Percentiles rank a stretch among this genome's conserved stretches.
Evolutionary conservation across 64 coral and sea anemone species (phyloP).

Genomic region (Acropora tenuis): DNA sequence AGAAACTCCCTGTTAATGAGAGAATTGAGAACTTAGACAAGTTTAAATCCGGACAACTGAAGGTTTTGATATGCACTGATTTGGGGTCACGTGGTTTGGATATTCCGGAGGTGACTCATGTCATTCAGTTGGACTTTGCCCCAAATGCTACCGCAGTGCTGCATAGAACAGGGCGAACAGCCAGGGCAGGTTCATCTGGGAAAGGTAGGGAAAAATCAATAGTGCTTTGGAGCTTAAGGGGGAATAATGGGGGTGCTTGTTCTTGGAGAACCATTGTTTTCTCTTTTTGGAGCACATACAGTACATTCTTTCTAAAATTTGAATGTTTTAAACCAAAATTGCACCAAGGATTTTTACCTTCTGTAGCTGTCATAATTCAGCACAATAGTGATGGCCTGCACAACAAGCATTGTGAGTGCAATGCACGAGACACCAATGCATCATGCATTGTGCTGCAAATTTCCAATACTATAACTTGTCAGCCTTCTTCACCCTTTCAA

Average conservation of each 20-base stretch:
- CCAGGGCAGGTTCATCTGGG: constrained; percentile 79
- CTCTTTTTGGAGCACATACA: too few species aligned
- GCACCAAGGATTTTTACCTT: too few species aligned
- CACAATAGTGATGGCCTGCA: too few species aligned
- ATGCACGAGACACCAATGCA: too few species aligned
- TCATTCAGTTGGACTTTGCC: constrained; percentile 97
- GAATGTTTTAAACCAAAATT: too few species aligned
- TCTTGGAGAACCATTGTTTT: not conserved
- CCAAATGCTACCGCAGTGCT: constrained; percentile 76
- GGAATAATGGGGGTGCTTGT: not conserved
- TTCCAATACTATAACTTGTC: too few species aligned
- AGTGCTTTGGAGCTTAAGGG: not conserved
- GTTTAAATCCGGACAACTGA: constrained; percentile 65
- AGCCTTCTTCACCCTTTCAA: not conserved
- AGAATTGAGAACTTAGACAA: constrained; percentile 64
- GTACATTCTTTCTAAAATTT: too few species aligned
- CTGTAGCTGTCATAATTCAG: too few species aligned
- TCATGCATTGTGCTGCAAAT: too few species aligned
- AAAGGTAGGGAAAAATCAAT: constrained; percentile 56
- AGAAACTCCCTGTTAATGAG: constrained; percentile 56
- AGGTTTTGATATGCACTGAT: constrained; percentile 91
- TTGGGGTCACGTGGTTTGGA: constrained; percentile 93
- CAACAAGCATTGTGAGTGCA: too few species aligned
- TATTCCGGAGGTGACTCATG: constrained; percentile 90
- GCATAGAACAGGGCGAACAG: constrained; percentile 91